Evolutionary conservation across 2,888 invertebrate species (phyloP), one percentile per base, ranked within the genome.

Genomic region (Drosophila paramelanica): DNA sequence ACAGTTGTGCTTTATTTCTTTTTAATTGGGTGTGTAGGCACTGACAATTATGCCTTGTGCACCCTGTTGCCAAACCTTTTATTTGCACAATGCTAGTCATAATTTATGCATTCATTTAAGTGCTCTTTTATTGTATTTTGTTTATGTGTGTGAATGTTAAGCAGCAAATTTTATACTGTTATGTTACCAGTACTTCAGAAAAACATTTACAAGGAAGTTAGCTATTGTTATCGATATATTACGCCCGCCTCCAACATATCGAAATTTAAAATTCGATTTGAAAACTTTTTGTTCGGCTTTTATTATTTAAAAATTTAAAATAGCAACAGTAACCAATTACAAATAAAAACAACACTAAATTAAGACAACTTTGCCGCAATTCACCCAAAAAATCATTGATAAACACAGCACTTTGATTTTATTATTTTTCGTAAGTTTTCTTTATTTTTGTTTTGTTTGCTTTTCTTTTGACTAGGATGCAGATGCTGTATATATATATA

Each of bases 391-490:
- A 25, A 20, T 4, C 7, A 11, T 1, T n/a, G 38, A 58, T 23
- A 20, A 4, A 53, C 47, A 58, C 53, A 27, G 14, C 6, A 11
- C 5, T 51, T 42, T 45, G 14, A 14, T 51, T 73, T 49, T 53
- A 51, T 61, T 61, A 56, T 67, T 62, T 70, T 64, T 71, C 41
- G 49, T 61, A 79, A 64, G 75, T 74, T 77, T 77, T 79, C 58
- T 61, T 74, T 77, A 70, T 77, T 73, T 77, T 69, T 72, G 61
- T 77, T 74, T 79, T 64, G 65, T 77, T 77, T 78, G 67, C 79
- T 79, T 74, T 77, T 77, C 75, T 77, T 77, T 77, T 77, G 77
- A 77, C 77, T 77, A 77, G 77, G 77, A 77, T 77, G 76, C 79
- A 77, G 75, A 75, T 75, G 67, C 53, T 73, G 78, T 77, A 58